These are phyloP conservation scores for Diachasmimorpha longicaudata DNA, from an alignment of 1,140 invertebrate species.

Conservation along the genomic window DNA sequence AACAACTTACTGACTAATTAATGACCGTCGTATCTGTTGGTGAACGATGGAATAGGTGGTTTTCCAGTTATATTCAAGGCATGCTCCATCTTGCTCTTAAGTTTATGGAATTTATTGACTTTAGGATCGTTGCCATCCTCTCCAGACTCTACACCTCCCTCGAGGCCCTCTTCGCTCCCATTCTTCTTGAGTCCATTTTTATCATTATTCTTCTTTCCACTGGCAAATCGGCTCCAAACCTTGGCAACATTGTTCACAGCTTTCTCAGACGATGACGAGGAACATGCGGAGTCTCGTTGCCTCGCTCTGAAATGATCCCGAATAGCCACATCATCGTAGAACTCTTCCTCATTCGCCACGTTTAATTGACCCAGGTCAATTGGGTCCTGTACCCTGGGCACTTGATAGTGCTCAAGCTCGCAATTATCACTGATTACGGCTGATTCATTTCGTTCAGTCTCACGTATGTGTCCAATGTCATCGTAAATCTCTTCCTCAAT, in stretches of 20 bases:
- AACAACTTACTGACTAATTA: not conserved
- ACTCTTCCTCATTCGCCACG: conserved; percentile 31
- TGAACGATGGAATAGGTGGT: conserved; percentile 7
- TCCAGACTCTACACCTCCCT: not conserved
- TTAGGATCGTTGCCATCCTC: conserved; percentile 31
- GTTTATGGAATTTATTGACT: conserved; percentile 51
- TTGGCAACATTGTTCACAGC: conserved; percentile 32
- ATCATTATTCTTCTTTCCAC: conserved; percentile 30
- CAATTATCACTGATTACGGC: not conserved
- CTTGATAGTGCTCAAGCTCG: conserved; percentile 46
- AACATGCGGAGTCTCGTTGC: conserved; percentile 29
- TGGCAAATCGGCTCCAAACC: conserved; percentile 47
- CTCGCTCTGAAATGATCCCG: conserved; percentile 38
- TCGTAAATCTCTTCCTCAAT: conserved; percentile 39
- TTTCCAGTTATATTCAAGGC: conserved; percentile 42
- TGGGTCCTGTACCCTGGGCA: conserved; percentile 32
- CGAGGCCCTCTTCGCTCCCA: conserved; percentile 21
- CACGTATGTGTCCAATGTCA: conserved; percentile 30
- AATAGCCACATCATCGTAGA: conserved; percentile 50
- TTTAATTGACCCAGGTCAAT: conserved; percentile 18
- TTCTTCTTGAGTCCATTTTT: conserved; percentile 10
- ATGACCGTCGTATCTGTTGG: conserved; percentile 14
- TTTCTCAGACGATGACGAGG: conserved; percentile 15
- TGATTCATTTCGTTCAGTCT: not conserved
- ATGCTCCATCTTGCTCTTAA: conserved; percentile 53